Base-by-base conservation (phyloP, 2,888 invertebrate genomes). In the Melanargia galathea region DNA sequence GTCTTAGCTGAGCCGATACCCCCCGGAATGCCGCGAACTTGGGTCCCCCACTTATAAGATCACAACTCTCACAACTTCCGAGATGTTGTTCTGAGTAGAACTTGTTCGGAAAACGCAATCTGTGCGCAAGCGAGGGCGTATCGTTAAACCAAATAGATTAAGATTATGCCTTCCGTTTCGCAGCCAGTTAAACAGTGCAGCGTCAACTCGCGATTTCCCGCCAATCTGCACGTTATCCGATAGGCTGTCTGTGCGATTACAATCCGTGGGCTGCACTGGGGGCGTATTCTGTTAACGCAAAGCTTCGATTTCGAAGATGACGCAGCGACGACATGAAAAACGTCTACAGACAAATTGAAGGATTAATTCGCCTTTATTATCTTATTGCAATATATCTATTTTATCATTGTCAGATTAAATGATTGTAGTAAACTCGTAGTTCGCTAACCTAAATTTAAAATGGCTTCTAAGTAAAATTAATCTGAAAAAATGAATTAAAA, bases 191-290 rank as follows among this genome's bases (percentile, higher is more conserved):
- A 61, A 18, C 30, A 20, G 26, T 57, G 45, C 30, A 20, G 26
- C 60, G 45, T 64, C 66, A 70, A 70, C 63, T 46, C 66, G 66
- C 54, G 35, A 52, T 66, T 70, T 70, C 70, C 70, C 69, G 35
- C 49, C 52, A 40, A 62, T 61, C 56, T 59, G 61, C 63, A 33
- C 51, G 62, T 54, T 62, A 66, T 55, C 63, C 51, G 63, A 64
- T 63, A 62, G 60, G 48, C 16, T 51, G 60, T 64, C 60, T 60
- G 61, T 52, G 18, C 59, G 40, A 35, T 52, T 33, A 43, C 49
- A 48, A 38, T n/a, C 46, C 54, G 63, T 66, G 54, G 62, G 65
- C 46, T 60, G 62, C 30, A n/a, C n/a, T 30, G 30, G 18, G 18
- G 18, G n/a, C 7, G 18, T 18, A 51, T 51, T 33, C 11, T 51